Percentiles rank a stretch among this genome's conserved stretches.
These are phyloP conservation scores for Montipora capitata DNA, from an alignment of 92 coral and sea anemone species.

Conservation along the genomic window DNA sequence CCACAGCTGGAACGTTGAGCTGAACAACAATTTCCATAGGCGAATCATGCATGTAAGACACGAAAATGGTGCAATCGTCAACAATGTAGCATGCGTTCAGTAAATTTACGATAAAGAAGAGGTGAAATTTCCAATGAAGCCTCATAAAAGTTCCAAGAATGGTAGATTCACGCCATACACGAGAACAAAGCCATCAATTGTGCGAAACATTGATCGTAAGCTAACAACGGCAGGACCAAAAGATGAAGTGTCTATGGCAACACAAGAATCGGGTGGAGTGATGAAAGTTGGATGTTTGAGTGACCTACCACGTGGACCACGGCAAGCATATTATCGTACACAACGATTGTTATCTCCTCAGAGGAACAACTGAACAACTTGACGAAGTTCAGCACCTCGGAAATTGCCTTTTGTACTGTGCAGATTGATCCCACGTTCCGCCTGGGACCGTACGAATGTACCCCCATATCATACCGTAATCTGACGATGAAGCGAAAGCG, in stretches of 20 bases:
- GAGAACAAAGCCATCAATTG: constrained; percentile 47
- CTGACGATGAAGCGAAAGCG: constrained; percentile 32
- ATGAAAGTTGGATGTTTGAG: constrained; percentile 21
- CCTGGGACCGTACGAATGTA: constrained; percentile 60
- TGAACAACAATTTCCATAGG: constrained; percentile 42
- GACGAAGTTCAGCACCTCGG: constrained; percentile 39
- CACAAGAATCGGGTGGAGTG: constrained; percentile 53
- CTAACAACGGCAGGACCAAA: constrained; percentile 17
- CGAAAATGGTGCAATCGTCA: constrained; percentile 24
- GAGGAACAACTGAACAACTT: constrained; percentile 31
- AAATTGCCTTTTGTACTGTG: constrained; percentile 43
- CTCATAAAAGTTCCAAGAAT: constrained; percentile 13
- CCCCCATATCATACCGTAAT: constrained; percentile 53
- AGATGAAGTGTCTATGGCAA: constrained; percentile 12
- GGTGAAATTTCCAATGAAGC: constrained; percentile 13
- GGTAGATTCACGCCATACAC: constrained; percentile 4
- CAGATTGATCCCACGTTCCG: constrained; percentile 63
- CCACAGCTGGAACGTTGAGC: constrained; percentile 38
- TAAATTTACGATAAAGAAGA: constrained; percentile 28
- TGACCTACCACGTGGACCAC: constrained; percentile 50
- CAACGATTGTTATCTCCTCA: constrained; percentile 27
- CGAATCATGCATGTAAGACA: constrained; percentile 46
- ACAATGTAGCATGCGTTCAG: constrained; percentile 36
- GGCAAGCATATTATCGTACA: constrained; percentile 42
- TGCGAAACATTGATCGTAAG: constrained; percentile 28